Evolutionary conservation across 53 echinoderm and acorn worm species (phyloP).

Genomic region (Holothuria leucospilota): DNA sequence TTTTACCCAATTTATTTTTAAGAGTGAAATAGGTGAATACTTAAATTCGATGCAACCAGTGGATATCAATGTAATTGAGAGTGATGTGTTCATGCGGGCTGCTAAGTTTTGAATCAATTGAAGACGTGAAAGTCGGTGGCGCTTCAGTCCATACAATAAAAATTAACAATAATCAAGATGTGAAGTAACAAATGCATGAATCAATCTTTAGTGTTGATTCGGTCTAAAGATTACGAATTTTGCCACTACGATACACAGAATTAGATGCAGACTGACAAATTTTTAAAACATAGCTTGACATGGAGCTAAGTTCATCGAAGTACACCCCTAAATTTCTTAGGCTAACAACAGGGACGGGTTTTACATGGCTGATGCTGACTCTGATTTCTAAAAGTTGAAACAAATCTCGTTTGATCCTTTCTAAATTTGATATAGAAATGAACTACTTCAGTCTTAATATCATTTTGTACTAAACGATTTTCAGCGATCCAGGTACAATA

Average conservation of each 20-base stretch:
- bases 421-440: not conserved
- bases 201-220: conserved; percentile 1
- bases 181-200: conserved; percentile 15
- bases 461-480: not conserved
- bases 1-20: too few relatives aligned
- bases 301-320: not conserved
- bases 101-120: conserved; percentile 20
- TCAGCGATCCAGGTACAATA: not conserved
- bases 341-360: not conserved
- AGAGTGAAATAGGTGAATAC: too few relatives aligned
- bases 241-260: not conserved
- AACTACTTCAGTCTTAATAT: not conserved
- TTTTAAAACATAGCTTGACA: not conserved
- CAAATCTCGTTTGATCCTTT: not conserved
- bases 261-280: not conserved
- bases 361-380: not conserved
- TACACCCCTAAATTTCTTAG: not conserved
- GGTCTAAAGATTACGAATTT: conserved; percentile 5
- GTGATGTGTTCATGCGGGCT: not conserved
- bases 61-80: too few relatives aligned
- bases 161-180: conserved; percentile 2
- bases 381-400: not conserved
- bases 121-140: not conserved
- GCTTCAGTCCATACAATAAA: not conserved
- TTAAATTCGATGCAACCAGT: too few relatives aligned